Percentiles rank a stretch among this genome's conserved stretches.
These are phyloP conservation scores for Nebria ingens DNA, from an alignment of 1,140 invertebrate species.

Conservation along the genomic window DNA sequence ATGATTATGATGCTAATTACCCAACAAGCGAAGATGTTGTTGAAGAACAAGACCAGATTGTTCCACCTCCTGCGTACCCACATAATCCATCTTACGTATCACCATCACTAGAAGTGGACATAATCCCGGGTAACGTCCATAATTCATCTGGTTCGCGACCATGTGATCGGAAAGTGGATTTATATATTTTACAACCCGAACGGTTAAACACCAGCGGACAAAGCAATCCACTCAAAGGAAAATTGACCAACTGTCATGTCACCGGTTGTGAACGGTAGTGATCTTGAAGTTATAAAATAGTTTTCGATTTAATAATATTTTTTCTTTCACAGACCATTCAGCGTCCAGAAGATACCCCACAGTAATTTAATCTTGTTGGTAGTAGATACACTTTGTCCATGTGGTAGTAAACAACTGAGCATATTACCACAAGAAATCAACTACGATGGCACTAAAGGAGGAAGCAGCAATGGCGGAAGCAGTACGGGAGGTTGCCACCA, in stretches of 20 bases:
- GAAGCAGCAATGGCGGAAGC: conserved; percentile 18
- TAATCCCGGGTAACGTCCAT: conserved; percentile 35
- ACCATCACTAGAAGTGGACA: conserved; percentile 33
- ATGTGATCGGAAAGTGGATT: conserved; percentile 77
- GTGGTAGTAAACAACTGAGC: conserved; percentile 71
- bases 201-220: conserved; percentile 65
- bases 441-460: conserved; percentile 25
- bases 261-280: conserved; percentile 77
- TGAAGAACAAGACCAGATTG: conserved; percentile 24
- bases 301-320: conserved; percentile 4
- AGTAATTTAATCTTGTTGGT: conserved; percentile 84
- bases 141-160: conserved; percentile 45
- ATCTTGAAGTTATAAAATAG: neutral
- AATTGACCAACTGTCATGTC: conserved; percentile 80
- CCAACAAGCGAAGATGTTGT: conserved; percentile 26
- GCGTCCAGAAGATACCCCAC: conserved; percentile 83
- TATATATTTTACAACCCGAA: conserved; percentile 75
- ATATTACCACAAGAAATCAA: conserved; percentile 65
- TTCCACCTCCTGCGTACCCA: conserved; percentile 24
- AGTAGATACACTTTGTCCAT: conserved; percentile 81
- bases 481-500: conserved; percentile 27
- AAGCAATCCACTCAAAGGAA: conserved; percentile 72
- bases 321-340: conserved; percentile 60
- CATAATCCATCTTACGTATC: conserved; percentile 26
- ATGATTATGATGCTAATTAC: conserved; percentile 29